Evolutionary conservation across 2,888 invertebrate species (phyloP), one percentile per base, ranked within the genome.

Genomic region (Pseudococcus viburni): DNA sequence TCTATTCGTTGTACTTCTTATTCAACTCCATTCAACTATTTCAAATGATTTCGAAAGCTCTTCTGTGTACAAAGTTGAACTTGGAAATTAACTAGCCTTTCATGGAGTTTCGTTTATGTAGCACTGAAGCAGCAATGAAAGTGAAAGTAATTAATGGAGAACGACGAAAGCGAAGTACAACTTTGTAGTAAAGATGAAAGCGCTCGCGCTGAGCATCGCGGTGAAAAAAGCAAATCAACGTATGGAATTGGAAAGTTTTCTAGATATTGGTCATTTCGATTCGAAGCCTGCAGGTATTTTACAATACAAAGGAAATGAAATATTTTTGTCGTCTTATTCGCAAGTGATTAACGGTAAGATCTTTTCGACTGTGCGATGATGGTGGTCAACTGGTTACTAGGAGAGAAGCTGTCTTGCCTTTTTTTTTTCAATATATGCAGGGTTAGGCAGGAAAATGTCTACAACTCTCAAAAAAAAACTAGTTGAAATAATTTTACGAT

Each of bases 301-400:
- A 15, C 26, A 33, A 73, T 19, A 73, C 73, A 73, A 73, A 73
- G 73, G 73, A 73, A 73, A 73, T 73, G 33, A 73, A 73, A 73
- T 39, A 73, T 73, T 73, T 68, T 73, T 33, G 64, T 17, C 1
- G 64, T 64, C 22, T 64, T 64, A 64, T 51, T 64, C 64, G n/a
- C 55, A 55, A 64, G 19, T 64, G 9, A 64, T 64, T 59, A 19
- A 64, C 26, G 19, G n/a, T n/a, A n/a, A n/a, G n/a, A 22, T 64
- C 4, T 64, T 9, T 64, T 64, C 15, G 6, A 42, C n/a, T 5
- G 19, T 4, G 12, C 48, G 8, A 11, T 15, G 48, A 7, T 39
- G 42, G 42, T 42, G 9, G 42, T 33, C 26, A 33, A 33, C 26
- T 33, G 26, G 26, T 33, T 33, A 33, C 26, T 33, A 33, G 26